These are phyloP conservation scores for Bombyx mori DNA, from an alignment of 1,140 invertebrate genomes.

Conservation along the genomic window ASM3026992v2 NC_085126.1:10192001-10192500, in stretches of 20 bases:
- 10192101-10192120: no score
- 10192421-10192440: neutral
- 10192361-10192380: neutral
- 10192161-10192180: no score
- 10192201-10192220: no score
- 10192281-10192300: no score
- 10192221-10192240: neutral
- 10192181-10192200: no score
- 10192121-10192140: no score
- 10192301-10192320: neutral
- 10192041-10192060: no score
- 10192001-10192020: no score
- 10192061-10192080: neutral
- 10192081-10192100: neutral
- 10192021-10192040: no score
- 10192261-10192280: no score
- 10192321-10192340: neutral
- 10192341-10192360: neutral
- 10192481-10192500: slow-evolving; percentile 21
- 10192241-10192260: neutral
- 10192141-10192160: no score
- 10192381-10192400: slow-evolving; percentile 5
- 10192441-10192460: slow-evolving; percentile 23
- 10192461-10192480: slow-evolving; percentile 19
- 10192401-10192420: neutral